A percentile compares a stretch with the other conserved stretches of the same genome.
phyloP scores from a whole-genome alignment of 2,113 vertebrate genomes.

The Speoplatyrhinus poulsoni region DNA sequence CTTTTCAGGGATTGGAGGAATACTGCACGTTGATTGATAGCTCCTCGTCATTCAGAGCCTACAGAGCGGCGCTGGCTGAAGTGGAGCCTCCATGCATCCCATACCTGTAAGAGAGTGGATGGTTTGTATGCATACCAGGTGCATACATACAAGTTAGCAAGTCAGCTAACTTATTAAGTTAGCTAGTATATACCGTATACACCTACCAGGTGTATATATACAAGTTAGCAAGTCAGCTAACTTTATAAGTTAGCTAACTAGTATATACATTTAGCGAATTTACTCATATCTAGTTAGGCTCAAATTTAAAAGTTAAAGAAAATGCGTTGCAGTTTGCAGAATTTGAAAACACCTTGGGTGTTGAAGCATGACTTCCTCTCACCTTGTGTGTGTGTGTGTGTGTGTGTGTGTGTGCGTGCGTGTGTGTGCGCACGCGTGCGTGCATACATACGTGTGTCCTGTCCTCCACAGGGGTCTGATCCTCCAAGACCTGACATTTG shows the following conservation, averaged over 20 bases:
- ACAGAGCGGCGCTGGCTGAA: conserved; percentile 92
- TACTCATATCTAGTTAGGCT: too few relatives aligned
- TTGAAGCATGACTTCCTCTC: too few relatives aligned
- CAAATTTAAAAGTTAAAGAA: not conserved
- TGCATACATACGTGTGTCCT: not conserved
- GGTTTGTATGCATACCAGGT: not conserved
- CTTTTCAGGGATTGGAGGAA: conserved; percentile 88
- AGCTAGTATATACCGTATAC: too few relatives aligned
- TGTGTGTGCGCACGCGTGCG: not conserved
- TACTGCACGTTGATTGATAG: conserved; percentile 98
- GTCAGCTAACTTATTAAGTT: too few relatives aligned
- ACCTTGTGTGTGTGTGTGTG: not conserved
- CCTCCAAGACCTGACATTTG: conserved; percentile 96
- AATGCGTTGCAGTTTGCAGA: too few relatives aligned
- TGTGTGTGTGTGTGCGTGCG: conserved; percentile 15
- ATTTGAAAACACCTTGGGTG: too few relatives aligned
- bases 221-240: too few relatives aligned
- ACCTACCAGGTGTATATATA: too few relatives aligned
- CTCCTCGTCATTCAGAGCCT: conserved; percentile 96
- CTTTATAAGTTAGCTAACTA: too few relatives aligned
- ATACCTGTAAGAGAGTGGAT: conserved; percentile 85
- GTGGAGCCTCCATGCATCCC: conserved; percentile 97
- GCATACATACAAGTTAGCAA: not conserved
- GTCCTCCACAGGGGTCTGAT: conserved; percentile 86
- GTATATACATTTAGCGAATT: too few relatives aligned